Base-by-base conservation (phyloP, 2,888 invertebrate species). In the Chesias legatella region DNA sequence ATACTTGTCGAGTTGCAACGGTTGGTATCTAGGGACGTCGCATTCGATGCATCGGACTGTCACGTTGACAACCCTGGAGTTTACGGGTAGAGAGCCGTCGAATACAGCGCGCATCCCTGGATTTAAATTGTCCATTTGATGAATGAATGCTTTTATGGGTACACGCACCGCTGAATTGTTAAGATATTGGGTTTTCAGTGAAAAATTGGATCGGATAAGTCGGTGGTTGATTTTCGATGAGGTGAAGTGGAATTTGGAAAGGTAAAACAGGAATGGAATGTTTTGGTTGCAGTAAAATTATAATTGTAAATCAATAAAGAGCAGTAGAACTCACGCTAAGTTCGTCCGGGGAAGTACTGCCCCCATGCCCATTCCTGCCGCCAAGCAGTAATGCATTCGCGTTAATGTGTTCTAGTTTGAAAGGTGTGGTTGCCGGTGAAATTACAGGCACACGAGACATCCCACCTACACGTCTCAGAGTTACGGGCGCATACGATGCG, bases 21-120 rank as follows among this genome's bases (percentile, higher is more conserved):
- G 84, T 39, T 91, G 90, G 67, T 91, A 95, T 17, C 64, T 63
- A 1, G 94, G 94, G 6, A 92, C 67, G 1, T 83, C 69, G 60
- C 95, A 95, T 10, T 90, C 79, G 28, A 90, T 88, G 63, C 95
- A 95, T 3, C 90, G 79, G 0, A 91, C 82, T 5, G 81, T 64
- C 4, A 89, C 83, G 20, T 89, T 85, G 27, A 90, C 63, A 17
- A 94, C 91, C 28, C 93, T 85, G 6, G 84, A 65, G 24, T 92
- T 90, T 0, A 79, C 58, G 0, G 93, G 91, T 20, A 79, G 77
- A 0, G 81, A 78, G 3, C 92, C 80, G 63, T 94, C 90, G 58
- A 90, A 92, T 1, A 79, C 75, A n/a, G 90, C 79, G 70, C 73
- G 78, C 29, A 83, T 20, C 9, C 83, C 83, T 82, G 73, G 13